Evolutionary conservation across 2,888 invertebrate species (phyloP), one percentile per base, ranked within the genome.

Genomic region (Coelopa pilipes): DNA sequence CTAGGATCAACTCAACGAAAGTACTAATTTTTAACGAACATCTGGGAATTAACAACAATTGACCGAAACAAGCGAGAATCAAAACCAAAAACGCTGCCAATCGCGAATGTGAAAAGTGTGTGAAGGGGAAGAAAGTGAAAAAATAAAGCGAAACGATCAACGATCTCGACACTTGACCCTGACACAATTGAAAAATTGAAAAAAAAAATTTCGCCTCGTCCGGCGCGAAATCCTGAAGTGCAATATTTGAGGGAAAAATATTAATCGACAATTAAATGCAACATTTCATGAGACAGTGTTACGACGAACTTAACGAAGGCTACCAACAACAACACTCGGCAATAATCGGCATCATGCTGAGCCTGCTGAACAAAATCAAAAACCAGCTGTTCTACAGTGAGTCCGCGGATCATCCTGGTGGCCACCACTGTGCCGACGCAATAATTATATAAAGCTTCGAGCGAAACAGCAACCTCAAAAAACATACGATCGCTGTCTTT

Each of bases 351-450:
- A 73, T 70, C 17, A 76, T 81, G 76, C 62, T 80, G 13, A 78
- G 75, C 65, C 73, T 71, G 80, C 75, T 84, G 12, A 80, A 80
- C 76, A 76, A 79, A 80, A 78, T 84, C 24, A 83, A 80, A 82
- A 74, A 82, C 76, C 82, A 83, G 71, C 78, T 84, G n/a, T 68
- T 81, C 60, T 76, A 79, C 75, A 82, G 83, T 83, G 82, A 83
- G 83, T 83, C 57, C 2, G 3, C 45, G 21, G 47, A 13, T 45
- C 24, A 21, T 65, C 11, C 4, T 67, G 10, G 11, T 67, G 34
- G 67, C 45, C 15, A 24, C 34, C 53, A n/a, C n/a, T 73, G 63
- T 73, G 60, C 50, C 66, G 17, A 50, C 67, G 21, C 47, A 60
- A 65, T 62, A 69, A 60, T 21, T 59, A 66, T 34, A 34, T 34